Percentiles rank a stretch among this genome's conserved stretches.
Conservation (phyloP, 2,113 vertebrate species). For the Recurvirostra avosetta region DNA sequence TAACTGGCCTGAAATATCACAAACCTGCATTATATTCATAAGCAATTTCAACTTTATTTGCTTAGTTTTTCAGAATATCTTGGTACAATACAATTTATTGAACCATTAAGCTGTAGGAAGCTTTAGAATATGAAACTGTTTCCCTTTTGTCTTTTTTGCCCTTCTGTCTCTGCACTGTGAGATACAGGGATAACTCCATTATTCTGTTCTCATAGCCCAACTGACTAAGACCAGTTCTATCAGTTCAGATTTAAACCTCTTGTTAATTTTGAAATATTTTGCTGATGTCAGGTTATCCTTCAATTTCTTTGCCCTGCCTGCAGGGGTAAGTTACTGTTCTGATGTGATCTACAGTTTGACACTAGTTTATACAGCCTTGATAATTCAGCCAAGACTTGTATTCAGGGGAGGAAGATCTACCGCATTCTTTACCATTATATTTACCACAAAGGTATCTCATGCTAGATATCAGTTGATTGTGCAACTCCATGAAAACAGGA, state of each 20-base stretch:
- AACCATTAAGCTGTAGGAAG: background rate
- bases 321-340: background rate
- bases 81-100: slow-evolving; percentile 1
- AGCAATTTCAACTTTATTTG: slow-evolving; percentile 48
- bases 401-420: background rate
- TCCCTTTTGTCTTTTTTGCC: background rate
- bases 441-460: background rate
- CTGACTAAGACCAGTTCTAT: background rate
- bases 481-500: background rate
- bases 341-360: background rate
- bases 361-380: background rate
- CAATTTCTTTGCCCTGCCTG: background rate
- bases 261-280: background rate
- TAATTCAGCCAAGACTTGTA: background rate
- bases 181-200: background rate
- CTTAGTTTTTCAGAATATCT: slow-evolving; percentile 29
- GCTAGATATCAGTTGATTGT: background rate
- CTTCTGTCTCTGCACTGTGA: background rate
- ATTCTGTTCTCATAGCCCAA: background rate
- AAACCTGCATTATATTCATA: slow-evolving; percentile 34
- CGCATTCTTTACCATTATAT: background rate
- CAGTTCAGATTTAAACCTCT: background rate
- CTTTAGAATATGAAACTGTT: background rate
- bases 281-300: background rate
- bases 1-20: slow-evolving; percentile 36